Base-by-base conservation (phyloP, 2,797 vertebrate genomes). In the Pipistrellus pygmaeus region DNA sequence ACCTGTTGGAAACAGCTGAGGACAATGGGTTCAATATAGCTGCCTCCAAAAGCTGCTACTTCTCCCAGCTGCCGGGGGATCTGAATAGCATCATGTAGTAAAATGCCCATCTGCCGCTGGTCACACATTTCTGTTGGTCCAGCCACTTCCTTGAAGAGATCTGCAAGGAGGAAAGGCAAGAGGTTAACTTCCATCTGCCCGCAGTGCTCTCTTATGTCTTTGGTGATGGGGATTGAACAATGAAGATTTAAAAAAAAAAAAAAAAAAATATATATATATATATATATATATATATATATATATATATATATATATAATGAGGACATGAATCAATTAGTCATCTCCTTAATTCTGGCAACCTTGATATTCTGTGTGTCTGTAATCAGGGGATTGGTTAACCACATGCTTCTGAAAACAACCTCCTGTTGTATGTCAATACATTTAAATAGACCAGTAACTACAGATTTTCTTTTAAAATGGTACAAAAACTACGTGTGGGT, bases 1-100 rank as follows among this genome's bases (percentile, higher is more conserved):
- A 99, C 99, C 94, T 99, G 99, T 11, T 99, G 99, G 97, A 99
- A 99, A 98, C 99, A 99, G 98, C 99, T 99, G 86, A 99, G 99
- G 85, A 99, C 99, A 0, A 99, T 99, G 90, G 99, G 99, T 75
- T 99, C 99, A 30, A 99, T 99, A 98, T 99, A 99, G 98, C 99
- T 99, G 69, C 99, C 99, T 55, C 99, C 99, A 0, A 99, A 99
- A 12, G 99, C 99, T 0, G 99, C 99, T 85, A 99, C 99, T 97
- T 99, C 99, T 0, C 99, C 99, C 17, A 99, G 98, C 98, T 99
- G 99, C 80, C 99, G 98, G 0, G 99, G 99, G 96, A 99, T 99
- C 98, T 99, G 99, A 96, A 99, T 99, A 91, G 99, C 99, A 60
- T 99, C 99, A 0, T 99, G 99, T 25, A 99, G 99, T 86, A 99